Base-by-base conservation (phyloP, 2,113 vertebrate species). In the Symphodus melops region DNA sequence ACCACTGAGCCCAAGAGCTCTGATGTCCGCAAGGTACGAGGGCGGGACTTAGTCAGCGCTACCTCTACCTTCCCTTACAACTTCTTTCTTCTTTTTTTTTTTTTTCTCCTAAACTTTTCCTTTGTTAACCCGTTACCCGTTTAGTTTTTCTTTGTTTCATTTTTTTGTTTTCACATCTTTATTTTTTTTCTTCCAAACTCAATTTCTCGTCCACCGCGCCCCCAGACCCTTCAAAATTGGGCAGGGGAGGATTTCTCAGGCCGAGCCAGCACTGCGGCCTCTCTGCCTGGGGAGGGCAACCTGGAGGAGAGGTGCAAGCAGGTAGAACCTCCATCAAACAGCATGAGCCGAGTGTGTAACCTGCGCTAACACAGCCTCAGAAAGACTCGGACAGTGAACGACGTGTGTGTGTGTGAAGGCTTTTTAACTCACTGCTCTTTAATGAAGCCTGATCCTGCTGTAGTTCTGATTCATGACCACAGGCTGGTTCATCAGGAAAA, bases 1-100 rank as follows among this genome's bases (percentile, higher is more conserved):
- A 99, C 98, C 86, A 99, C 97, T 41, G 98, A 99, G 92, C 98
- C 98, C 92, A 99, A 99, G 93, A 99, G 98, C 87, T 99, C 97
- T 61, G 98, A 99, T 23, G 97, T 99, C 87, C 96, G 98, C 92
- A 99, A 98, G 97, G 98, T 99, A 91, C 55, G 82, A 51, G 48
- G 48, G 42, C 13, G 42, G 48, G 17, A 51, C 1, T 9, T 17
- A 0, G 19, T 5, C 1, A n/a, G 4, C 0, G 25, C 25, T 8
- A 3, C 23, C 49, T 8, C 2, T 19, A 1, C 19, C n/a, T 37
- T 25, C 33, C 19, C n/a, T 8, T 48, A n/a, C 11, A 23, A 3
- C 36, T 41, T 44, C 36, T 33, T 17, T 8, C 9, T 14, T 14
- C 19, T 66, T 71, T 14, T 20, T 66, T 71, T 10, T 9, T 3